Percentiles rank a stretch among this genome's conserved stretches.
Evolutionary conservation across 2,888 invertebrate genomes (phyloP).

Genomic region (Caenorhabditis wallacei): DNA sequence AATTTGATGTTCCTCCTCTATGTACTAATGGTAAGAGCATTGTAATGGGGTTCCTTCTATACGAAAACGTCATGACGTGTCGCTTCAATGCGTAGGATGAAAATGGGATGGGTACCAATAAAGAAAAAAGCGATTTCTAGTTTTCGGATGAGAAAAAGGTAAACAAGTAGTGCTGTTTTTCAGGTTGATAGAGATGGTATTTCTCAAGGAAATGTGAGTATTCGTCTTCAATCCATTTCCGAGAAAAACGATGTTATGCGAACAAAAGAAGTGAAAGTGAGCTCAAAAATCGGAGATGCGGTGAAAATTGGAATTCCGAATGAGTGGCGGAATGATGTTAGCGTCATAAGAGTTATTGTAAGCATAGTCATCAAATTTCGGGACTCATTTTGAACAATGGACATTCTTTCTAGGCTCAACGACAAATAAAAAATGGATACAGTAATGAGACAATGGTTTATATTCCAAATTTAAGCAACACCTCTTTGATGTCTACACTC

Average conservation of each 20-base stretch:
- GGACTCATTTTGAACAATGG: too few relatives aligned
- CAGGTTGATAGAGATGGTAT: conserved; percentile 62
- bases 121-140: neutral
- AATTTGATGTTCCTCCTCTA: conserved; percentile 13
- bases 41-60: conserved; percentile 15
- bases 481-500: conserved; percentile 22
- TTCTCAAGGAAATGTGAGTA: conserved; percentile 50
- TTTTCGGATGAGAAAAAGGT: neutral
- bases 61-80: conserved; percentile 32
- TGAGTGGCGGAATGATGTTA: conserved; percentile 47
- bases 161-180: conserved; percentile 34
- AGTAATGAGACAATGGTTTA: conserved; percentile 59
- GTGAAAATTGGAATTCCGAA: conserved; percentile 58
- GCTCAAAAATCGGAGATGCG: conserved; percentile 54
- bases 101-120: conserved; percentile 16
- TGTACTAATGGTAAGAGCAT: conserved; percentile 27
- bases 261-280: conserved; percentile 54
- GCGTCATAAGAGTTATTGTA: conserved; percentile 58
- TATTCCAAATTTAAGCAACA: conserved; percentile 51
- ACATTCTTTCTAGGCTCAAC: conserved; percentile 42
- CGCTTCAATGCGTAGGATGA: conserved; percentile 14
- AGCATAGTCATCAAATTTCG: conserved; percentile 3
- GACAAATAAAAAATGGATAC: conserved; percentile 44
- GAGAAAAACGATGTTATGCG: conserved; percentile 26
- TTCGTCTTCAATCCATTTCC: conserved; percentile 44